Percentiles rank a stretch among this genome's conserved stretches.
Conservation (phyloP, 30 jellyfish, hydroid and myxozoan species). For the Clytia hemisphaerica region DNA sequence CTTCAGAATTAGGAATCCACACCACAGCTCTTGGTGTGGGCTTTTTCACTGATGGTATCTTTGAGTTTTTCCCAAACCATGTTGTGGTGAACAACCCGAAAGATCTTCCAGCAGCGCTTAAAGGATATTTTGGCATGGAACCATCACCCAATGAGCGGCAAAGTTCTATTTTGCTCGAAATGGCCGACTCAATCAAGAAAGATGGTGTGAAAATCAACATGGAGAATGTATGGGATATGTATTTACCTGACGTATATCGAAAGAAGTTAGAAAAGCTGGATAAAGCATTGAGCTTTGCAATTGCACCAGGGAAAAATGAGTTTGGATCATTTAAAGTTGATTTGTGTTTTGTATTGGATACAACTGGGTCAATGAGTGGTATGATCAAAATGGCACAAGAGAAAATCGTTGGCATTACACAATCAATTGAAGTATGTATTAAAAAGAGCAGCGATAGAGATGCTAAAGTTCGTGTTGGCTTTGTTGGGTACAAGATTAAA, state of each 20-base stretch:
- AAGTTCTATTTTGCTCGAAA: background rate
- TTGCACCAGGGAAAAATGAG: background rate
- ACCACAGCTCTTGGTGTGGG: too few relatives aligned
- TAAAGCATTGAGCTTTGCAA: background rate
- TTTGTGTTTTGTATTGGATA: constrained; percentile 4
- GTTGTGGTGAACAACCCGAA: constrained; percentile 9
- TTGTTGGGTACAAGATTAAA: background rate
- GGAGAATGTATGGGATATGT: background rate
- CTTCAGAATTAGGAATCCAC: too few relatives aligned
- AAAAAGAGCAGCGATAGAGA: background rate
- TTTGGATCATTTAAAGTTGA: background rate
- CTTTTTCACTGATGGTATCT: constrained; percentile 1
- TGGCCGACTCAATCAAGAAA: background rate
- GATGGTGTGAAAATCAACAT: background rate
- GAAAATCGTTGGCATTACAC: background rate
- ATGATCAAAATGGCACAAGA: background rate
- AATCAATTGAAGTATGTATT: background rate
- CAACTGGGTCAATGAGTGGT: constrained; percentile 2
- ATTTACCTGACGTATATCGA: background rate
- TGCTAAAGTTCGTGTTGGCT: background rate
- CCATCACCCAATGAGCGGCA: background rate
- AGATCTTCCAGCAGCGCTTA: background rate
- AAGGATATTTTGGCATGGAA: background rate
- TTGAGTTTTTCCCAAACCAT: background rate
- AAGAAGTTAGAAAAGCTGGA: background rate